Evolutionary conservation across 2,888 invertebrate species (phyloP).

Genomic region (Platynereis dumerilii): DNA sequence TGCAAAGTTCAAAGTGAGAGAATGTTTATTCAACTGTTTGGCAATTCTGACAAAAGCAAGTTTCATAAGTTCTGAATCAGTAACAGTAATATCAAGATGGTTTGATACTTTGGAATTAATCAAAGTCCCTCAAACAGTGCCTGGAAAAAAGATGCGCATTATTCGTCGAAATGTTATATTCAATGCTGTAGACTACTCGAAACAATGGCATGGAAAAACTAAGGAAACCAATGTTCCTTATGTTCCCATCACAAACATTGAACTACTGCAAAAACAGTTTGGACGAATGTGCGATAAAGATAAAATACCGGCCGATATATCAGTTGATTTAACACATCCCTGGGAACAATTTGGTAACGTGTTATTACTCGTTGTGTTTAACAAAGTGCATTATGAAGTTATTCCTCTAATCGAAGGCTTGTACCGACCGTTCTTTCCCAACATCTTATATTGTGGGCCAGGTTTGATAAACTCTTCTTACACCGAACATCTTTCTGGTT

Average conservation of each 20-base stretch:
- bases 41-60: too few species aligned
- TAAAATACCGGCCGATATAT: background rate
- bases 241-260: background rate
- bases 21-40: too few species aligned
- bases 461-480: slow-evolving; percentile 8
- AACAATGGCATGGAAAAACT: too few species aligned
- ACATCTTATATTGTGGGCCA: slow-evolving; percentile 39
- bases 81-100: too few species aligned
- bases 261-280: background rate
- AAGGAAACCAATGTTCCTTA: background rate
- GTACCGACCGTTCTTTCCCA: slow-evolving; percentile 37
- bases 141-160: too few species aligned
- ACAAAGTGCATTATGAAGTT: slow-evolving; percentile 33
- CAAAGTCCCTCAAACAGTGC: too few species aligned
- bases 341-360: slow-evolving; percentile 29
- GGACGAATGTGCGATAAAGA: background rate
- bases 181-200: too few species aligned
- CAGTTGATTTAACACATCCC: slow-evolving; percentile 22
- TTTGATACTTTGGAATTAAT: too few species aligned
- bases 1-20: too few species aligned
- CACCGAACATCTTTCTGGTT: slow-evolving; percentile 18
- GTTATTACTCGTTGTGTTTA: slow-evolving; percentile 34
- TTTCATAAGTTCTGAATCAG: too few species aligned
- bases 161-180: too few species aligned
- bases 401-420: slow-evolving; percentile 38